These are phyloP conservation scores for Dysdera silvatica DNA, from an alignment of 1,140 invertebrate species.

Conservation along the genomic window DNA sequence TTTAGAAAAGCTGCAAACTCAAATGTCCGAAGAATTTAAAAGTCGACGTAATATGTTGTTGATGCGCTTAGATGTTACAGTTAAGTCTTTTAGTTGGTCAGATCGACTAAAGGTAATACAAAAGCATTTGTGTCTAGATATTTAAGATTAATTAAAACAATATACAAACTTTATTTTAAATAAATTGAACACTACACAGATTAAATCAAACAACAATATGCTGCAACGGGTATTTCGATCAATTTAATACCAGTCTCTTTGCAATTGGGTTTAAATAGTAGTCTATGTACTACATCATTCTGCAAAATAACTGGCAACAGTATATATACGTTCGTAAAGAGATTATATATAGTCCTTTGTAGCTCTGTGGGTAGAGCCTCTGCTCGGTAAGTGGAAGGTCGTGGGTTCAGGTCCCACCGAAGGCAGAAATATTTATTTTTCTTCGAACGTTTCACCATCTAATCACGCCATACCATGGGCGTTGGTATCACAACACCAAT, in stretches of 20 bases:
- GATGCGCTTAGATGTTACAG: slow-evolving; percentile 82
- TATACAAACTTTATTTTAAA: not conserved
- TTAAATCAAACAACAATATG: not conserved
- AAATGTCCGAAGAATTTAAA: slow-evolving; percentile 71
- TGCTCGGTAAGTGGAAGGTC: too few species aligned
- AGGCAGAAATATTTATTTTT: too few species aligned
- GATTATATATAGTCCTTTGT: too few species aligned
- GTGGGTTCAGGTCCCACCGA: too few species aligned
- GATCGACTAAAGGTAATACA: slow-evolving; percentile 22
- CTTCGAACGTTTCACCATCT: too few species aligned
- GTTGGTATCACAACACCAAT: too few species aligned
- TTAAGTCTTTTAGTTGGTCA: slow-evolving; percentile 66
- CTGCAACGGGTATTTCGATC: not conserved
- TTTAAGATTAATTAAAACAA: not conserved
- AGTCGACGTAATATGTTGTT: slow-evolving; percentile 76
- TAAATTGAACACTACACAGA: not conserved
- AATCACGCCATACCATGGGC: too few species aligned
- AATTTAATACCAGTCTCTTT: not conserved
- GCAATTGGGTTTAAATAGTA: not conserved
- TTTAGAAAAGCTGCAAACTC: slow-evolving; percentile 58
- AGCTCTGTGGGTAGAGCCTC: too few species aligned
- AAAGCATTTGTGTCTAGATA: not conserved
- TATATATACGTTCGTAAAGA: too few species aligned
- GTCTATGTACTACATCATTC: not conserved
- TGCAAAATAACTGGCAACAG: too few species aligned